Percentiles rank a stretch among this genome's conserved stretches.
Evolutionary conservation across 2,888 invertebrate species (phyloP).

Genomic region (Drosophila mulleri): DNA sequence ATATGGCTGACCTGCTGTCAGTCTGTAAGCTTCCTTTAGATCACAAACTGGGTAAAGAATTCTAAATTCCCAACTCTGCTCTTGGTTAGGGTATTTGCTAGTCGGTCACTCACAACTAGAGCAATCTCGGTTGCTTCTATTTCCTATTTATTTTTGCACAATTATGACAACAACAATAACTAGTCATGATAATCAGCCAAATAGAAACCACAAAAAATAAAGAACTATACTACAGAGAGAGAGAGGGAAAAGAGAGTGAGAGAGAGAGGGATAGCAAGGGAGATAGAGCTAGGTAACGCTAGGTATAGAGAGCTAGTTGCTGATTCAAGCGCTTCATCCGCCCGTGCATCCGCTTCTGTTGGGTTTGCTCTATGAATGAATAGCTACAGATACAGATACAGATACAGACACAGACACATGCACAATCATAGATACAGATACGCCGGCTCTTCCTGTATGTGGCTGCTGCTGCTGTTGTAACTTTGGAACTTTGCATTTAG

Average conservation of each 20-base stretch:
- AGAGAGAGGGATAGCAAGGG: not conserved
- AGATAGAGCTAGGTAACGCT: constrained; percentile 12
- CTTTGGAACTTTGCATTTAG: constrained; percentile 78
- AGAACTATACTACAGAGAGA: not conserved
- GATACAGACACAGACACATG: constrained; percentile 27
- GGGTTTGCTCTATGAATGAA: constrained; percentile 71
- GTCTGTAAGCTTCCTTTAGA: not conserved
- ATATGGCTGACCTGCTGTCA: no score
- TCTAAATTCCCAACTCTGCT: no score
- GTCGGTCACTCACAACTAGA: not conserved
- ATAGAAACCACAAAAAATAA: constrained; percentile 45
- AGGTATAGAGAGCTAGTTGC: constrained; percentile 38
- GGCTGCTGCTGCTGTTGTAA: constrained; percentile 55
- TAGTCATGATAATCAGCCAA: constrained; percentile 71
- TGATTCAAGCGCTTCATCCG: constrained; percentile 78
- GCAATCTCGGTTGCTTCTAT: constrained; percentile 14
- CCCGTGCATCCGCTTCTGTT: constrained; percentile 78
- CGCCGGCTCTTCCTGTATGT: constrained; percentile 47
- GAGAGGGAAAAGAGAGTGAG: not conserved
- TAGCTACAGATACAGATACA: constrained; percentile 27
- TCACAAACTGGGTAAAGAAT: not conserved
- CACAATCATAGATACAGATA: constrained; percentile 27
- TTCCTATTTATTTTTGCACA: constrained; percentile 52
- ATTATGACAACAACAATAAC: constrained; percentile 68
- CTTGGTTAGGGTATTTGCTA: not conserved